Conservation (phyloP, 1,140 invertebrate species). For the Pachypeltis micranthus region DNA sequence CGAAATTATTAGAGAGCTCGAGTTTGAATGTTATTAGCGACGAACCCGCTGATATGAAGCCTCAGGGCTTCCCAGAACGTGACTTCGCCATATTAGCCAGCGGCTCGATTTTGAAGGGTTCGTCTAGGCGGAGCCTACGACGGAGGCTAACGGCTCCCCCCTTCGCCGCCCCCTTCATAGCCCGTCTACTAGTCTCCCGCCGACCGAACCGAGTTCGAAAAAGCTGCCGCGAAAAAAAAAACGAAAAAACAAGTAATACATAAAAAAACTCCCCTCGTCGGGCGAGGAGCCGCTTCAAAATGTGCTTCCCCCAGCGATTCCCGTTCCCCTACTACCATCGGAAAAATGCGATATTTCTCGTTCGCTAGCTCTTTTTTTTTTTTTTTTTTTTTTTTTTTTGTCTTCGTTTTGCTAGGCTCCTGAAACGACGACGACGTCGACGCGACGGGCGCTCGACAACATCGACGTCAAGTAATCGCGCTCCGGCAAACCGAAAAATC, state of each 20-base stretch:
- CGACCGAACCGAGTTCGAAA: neutral
- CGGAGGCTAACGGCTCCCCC: no score
- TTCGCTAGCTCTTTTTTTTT: no score
- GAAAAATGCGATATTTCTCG: no score
- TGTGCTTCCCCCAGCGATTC: neutral
- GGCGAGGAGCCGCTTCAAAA: no score
- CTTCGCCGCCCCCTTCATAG: neutral
- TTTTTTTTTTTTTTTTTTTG: no score
- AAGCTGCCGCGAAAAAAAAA: neutral
- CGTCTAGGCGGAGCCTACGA: neutral
- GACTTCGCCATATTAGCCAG: conserved; percentile 19
- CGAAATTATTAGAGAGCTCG: neutral
- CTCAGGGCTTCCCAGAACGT: conserved; percentile 9
- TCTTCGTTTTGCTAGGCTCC: no score
- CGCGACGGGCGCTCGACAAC: no score
- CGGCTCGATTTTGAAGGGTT: neutral
- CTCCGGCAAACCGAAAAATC: no score
- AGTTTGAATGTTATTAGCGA: neutral
- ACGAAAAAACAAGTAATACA: neutral
- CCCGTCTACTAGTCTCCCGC: neutral
- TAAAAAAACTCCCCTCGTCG: neutral
- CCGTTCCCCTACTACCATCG: no score
- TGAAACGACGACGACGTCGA: no score
- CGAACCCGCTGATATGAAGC: neutral
- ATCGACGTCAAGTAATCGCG: no score